A percentile compares a stretch with the other conserved stretches of the same genome.
Conservation (phyloP, 2,113 vertebrate genomes). For the Planiliza haematocheilus region DNA sequence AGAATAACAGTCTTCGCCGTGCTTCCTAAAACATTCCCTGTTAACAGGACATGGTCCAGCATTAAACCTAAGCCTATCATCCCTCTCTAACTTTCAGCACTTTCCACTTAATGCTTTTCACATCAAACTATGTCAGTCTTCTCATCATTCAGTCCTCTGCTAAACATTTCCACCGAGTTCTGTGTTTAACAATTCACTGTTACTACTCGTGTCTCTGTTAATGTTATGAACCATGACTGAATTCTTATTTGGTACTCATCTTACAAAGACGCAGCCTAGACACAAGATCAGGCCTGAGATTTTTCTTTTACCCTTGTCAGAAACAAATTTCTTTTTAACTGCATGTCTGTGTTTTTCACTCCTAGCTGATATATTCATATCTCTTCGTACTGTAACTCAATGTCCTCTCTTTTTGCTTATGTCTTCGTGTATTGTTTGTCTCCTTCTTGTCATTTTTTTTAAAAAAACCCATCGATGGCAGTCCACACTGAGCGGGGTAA, state of each 20-base stretch:
- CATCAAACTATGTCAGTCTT: conserved; percentile 57
- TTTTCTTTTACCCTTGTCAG: conserved; percentile 10
- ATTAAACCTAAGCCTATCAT: conserved; percentile 44
- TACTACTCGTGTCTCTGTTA: conserved; percentile 60
- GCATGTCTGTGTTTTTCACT: conserved; percentile 75
- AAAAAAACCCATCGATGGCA: conserved; percentile 85
- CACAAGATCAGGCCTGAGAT: conserved; percentile 21
- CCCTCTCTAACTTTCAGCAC: conserved; percentile 22
- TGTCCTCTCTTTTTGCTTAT: conserved; percentile 90
- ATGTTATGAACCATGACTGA: conserved; percentile 34
- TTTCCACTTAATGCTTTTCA: conserved; percentile 41
- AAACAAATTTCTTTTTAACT: conserved; percentile 62
- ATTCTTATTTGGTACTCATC: conserved; percentile 44
- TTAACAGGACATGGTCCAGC: conserved; percentile 62
- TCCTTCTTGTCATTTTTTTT: conserved; percentile 78
- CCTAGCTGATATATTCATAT: conserved; percentile 66
- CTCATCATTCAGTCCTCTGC: conserved; percentile 59
- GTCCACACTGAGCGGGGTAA: conserved; percentile 96
- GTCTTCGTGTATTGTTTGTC: conserved; percentile 83
- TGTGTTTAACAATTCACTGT: conserved; percentile 72
- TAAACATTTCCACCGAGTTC: conserved; percentile 64
- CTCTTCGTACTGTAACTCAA: conserved; percentile 77
- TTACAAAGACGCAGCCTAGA: conserved; percentile 16
- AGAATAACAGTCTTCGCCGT: too few relatives aligned
- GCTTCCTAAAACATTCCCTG: not conserved